phyloP scores from a whole-genome alignment of 2,888 invertebrate species.

The Epistrophe grossulariae region DNA sequence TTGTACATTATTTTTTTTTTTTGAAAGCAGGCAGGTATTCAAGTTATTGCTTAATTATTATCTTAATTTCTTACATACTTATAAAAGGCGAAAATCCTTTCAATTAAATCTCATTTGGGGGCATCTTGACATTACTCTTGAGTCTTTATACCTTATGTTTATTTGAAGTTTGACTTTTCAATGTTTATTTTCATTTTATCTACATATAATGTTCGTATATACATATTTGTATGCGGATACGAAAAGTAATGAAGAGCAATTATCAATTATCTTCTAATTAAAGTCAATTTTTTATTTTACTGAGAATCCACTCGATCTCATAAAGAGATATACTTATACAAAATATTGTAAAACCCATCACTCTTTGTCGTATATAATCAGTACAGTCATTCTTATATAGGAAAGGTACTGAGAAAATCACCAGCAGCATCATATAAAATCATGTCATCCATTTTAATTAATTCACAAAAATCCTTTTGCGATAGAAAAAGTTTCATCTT shows the following conservation, averaged over 20 bases:
- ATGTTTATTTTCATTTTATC: not conserved
- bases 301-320: conserved; percentile 20
- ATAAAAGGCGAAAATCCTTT: not conserved
- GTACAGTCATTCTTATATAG: not conserved
- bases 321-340: not conserved
- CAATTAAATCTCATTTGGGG: not conserved
- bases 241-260: conserved; percentile 29
- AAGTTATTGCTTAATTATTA: no score
- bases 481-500: conserved; percentile 20
- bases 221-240: no score
- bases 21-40: no score
- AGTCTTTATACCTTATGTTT: not conserved
- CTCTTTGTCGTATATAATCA: conserved; percentile 21
- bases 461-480: conserved; percentile 58
- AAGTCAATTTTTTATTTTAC: conserved; percentile 17
- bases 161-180: not conserved
- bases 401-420: conserved; percentile 12
- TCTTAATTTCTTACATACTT: not conserved
- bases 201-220: no score
- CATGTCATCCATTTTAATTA: conserved; percentile 67
- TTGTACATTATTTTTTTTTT: not conserved
- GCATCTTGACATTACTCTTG: not conserved
- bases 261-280: conserved; percentile 29
- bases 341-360: conserved; percentile 33
- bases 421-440: conserved; percentile 51